phyloP scores from a whole-genome alignment of 2,888 invertebrate genomes.

The Caenorhabditis virilis region DNA sequence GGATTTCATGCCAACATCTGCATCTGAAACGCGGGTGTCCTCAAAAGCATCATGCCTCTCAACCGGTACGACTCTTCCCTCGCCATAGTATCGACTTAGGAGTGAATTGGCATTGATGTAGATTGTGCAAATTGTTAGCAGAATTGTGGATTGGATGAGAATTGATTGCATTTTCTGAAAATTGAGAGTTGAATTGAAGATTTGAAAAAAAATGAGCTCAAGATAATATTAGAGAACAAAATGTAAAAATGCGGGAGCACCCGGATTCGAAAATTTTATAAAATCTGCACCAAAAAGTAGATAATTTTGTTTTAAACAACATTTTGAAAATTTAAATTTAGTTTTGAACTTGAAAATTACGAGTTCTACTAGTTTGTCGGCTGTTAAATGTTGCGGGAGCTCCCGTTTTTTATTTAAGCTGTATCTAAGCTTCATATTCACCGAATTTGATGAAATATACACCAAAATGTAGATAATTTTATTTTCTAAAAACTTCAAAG shows the following conservation, averaged over 20 bases:
- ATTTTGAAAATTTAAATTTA: too few relatives aligned
- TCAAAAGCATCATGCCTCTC: constrained; percentile 8
- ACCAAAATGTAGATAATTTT: too few relatives aligned
- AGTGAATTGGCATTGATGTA: constrained; percentile 11
- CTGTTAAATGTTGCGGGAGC: too few relatives aligned
- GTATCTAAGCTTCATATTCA: too few relatives aligned
- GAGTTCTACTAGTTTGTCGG: too few relatives aligned
- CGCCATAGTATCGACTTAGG: constrained; percentile 22
- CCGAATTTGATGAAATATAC: too few relatives aligned
- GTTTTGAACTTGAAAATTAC: too few relatives aligned
- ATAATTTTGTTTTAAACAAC: too few relatives aligned
- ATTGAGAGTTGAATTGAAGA: constrained; percentile 1
- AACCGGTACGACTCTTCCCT: constrained; percentile 21
- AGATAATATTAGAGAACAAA: neutral
- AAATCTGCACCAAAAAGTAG: too few relatives aligned
- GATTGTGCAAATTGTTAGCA: neutral
- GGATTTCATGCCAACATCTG: constrained; percentile 41
- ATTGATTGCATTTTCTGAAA: constrained; percentile 4
- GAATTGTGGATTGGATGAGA: neutral
- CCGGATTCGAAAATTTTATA: too few relatives aligned
- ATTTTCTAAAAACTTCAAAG: too few relatives aligned
- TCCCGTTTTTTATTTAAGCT: too few relatives aligned
- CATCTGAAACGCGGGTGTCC: constrained; percentile 31
- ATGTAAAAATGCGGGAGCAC: neutral
- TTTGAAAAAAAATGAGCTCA: neutral